A percentile compares a stretch with the other conserved stretches of the same genome.
phyloP scores from a whole-genome alignment of 1,140 invertebrate species.

The Lanistes nyassanus region DNA sequence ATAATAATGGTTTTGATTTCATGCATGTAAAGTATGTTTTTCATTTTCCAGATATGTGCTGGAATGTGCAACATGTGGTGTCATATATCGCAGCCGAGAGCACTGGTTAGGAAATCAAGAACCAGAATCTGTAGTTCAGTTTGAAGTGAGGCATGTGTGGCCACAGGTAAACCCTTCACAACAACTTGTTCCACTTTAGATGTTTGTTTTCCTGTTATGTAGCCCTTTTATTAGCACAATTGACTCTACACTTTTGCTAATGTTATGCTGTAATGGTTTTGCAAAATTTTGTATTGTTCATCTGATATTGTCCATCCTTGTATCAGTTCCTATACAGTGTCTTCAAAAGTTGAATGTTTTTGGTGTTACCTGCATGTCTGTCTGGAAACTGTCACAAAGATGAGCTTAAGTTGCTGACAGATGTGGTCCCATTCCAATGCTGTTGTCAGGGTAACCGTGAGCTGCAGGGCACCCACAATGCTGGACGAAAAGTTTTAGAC shows the following conservation, averaged over 20 bases:
- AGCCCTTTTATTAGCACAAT: no score
- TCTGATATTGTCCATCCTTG: no score
- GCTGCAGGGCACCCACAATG: conserved; percentile 72
- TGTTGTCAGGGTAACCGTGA: conserved; percentile 45
- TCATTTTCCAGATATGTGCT: conserved; percentile 73
- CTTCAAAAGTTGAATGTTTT: no score
- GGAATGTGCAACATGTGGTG: conserved; percentile 83
- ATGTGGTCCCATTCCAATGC: no score
- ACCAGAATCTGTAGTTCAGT: conserved; percentile 75
- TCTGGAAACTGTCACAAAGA: no score
- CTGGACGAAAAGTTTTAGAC: conserved; percentile 81
- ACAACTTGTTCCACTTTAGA: not conserved
- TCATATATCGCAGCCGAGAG: conserved; percentile 83
- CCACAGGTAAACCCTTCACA: conserved; percentile 72
- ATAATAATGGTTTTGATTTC: not conserved
- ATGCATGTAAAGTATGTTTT: not conserved
- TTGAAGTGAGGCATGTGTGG: conserved; percentile 85
- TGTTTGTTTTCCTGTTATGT: no score
- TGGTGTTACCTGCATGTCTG: no score
- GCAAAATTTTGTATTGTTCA: no score
- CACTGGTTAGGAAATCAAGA: conserved; percentile 88
- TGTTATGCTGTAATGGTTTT: no score
- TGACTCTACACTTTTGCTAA: no score
- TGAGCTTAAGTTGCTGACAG: no score
- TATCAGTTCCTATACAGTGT: no score